These are phyloP conservation scores for Eupithecia subumbrata DNA, from an alignment of 2,888 invertebrate species.

Conservation along the genomic window DNA sequence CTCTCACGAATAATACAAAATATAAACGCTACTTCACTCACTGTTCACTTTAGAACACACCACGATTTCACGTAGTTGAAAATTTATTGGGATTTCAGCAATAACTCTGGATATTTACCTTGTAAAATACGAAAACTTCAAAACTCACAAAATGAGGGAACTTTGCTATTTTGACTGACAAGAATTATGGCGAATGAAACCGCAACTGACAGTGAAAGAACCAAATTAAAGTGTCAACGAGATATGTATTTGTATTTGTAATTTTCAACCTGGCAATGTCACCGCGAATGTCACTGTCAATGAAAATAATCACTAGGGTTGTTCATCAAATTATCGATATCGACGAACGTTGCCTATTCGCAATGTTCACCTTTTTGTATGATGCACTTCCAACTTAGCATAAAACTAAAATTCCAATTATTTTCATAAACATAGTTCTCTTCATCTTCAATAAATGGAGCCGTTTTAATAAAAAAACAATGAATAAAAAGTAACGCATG, in stretches of 20 bases:
- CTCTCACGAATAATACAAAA: constrained; percentile 12
- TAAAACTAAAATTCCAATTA: too few relatives aligned
- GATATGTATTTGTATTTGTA: neutral
- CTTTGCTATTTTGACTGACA: constrained; percentile 47
- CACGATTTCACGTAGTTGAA: neutral
- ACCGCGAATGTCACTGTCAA: constrained; percentile 2
- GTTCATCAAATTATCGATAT: neutral
- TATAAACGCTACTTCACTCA: constrained; percentile 18
- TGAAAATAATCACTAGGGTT: neutral
- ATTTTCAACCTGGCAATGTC: neutral
- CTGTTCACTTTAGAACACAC: constrained; percentile 35
- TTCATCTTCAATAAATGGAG: too few relatives aligned
- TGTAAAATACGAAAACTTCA: constrained; percentile 37
- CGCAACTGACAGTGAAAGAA: neutral
- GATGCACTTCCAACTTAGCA: neutral
- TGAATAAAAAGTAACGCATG: too few relatives aligned
- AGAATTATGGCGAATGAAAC: constrained; percentile 40
- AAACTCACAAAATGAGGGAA: constrained; percentile 43
- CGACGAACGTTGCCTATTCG: neutral
- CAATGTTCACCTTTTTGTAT: neutral
- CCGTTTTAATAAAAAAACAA: too few relatives aligned
- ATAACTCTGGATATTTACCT: constrained; percentile 62
- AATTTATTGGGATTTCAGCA: constrained; percentile 50
- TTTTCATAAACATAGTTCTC: too few relatives aligned
- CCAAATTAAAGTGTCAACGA: neutral